Percentiles rank a stretch among this genome's conserved stretches.
These are phyloP conservation scores for Nothura maculosa DNA, from an alignment of 2,797 vertebrate genomes.

Conservation along the genomic window DNA sequence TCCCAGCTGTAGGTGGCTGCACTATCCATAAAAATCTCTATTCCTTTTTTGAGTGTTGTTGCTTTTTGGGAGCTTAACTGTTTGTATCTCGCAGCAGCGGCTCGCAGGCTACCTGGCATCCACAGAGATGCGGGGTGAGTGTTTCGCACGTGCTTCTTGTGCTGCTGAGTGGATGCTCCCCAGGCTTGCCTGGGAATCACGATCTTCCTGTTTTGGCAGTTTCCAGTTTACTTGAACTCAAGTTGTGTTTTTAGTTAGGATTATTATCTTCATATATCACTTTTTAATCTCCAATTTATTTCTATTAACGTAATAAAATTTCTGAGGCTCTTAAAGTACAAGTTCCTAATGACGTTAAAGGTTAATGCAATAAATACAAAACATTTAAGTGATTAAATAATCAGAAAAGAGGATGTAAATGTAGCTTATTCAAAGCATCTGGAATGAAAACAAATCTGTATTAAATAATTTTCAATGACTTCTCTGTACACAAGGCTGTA, in stretches of 20 bases:
- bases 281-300: background rate
- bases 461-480: background rate
- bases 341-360: background rate
- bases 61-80: background rate
- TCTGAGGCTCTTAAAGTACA: too few relatives aligned
- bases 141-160: background rate
- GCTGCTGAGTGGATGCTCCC: background rate
- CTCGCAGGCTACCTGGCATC: background rate
- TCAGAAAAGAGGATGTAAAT: background rate
- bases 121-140: background rate
- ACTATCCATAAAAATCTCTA: background rate
- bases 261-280: background rate
- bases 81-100: rapidly evolving
- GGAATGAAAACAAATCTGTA: background rate
- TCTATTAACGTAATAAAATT: background rate
- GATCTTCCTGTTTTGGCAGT: background rate
- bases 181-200: background rate
- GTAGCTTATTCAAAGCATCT: background rate
- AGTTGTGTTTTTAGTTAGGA: background rate
- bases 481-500: background rate
- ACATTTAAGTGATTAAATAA: background rate
- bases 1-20: background rate
- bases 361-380: background rate
- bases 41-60: background rate
- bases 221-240: background rate